Conservation (phyloP, 2,888 invertebrate genomes). For the Limnephilus marmoratus region DNA sequence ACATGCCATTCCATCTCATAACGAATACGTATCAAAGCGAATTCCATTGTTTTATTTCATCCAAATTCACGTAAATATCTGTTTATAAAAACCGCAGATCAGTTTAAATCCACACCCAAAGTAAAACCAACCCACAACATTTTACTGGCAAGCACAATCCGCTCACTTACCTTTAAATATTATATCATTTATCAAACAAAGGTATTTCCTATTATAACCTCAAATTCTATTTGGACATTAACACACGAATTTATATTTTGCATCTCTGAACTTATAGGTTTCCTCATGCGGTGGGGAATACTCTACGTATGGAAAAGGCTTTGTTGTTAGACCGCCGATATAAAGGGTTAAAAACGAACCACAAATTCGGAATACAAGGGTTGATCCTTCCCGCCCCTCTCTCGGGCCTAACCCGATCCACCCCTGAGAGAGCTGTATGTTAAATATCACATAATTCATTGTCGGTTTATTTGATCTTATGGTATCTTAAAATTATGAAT, state of each 20-base stretch:
- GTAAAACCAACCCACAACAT: not conserved
- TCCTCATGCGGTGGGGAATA: conserved; percentile 19
- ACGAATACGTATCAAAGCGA: not conserved
- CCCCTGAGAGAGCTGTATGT: conserved; percentile 2
- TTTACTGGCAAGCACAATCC: too few relatives aligned
- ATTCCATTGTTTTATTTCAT: not conserved
- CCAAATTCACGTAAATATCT: not conserved
- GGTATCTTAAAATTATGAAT: not conserved
- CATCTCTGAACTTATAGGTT: conserved; percentile 22
- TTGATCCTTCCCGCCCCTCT: not conserved
- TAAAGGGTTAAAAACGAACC: conserved; percentile 64
- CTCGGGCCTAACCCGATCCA: not conserved
- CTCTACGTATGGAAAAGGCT: conserved; percentile 15
- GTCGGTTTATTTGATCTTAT: not conserved
- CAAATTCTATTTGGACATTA: conserved; percentile 13
- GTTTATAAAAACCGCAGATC: not conserved
- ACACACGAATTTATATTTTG: conserved; percentile 24
- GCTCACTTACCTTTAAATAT: not conserved
- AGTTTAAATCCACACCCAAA: not conserved
- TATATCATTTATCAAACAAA: not conserved
- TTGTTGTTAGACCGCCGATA: conserved; percentile 54
- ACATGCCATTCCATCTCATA: not conserved
- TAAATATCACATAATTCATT: conserved; percentile 31
- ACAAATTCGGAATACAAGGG: conserved; percentile 59
- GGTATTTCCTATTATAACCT: conserved; percentile 3